phyloP scores from a whole-genome alignment of 1,140 invertebrate genomes.

The Neodiprion fabricii region DNA sequence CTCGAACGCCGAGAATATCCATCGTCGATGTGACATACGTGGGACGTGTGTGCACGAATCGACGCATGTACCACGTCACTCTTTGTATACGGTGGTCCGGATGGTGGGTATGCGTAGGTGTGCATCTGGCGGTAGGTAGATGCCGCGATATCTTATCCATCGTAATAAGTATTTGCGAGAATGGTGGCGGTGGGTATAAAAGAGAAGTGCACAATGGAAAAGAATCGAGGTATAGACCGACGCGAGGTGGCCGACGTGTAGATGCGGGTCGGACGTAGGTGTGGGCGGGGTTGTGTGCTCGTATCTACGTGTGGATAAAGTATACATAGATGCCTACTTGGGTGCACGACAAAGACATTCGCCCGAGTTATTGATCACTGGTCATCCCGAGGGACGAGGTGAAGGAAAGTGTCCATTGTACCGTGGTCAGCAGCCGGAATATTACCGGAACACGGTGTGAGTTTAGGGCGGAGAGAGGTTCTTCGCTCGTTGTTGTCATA shows the following conservation, averaged over 20 bases:
- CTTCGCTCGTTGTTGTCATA: not conserved
- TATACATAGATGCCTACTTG: not conserved
- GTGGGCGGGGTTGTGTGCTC: too few species aligned
- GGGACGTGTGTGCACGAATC: not conserved
- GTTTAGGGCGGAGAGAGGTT: not conserved
- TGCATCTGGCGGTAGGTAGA: not conserved
- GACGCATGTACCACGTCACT: not conserved
- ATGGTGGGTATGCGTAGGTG: not conserved
- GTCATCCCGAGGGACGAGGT: conserved; percentile 18
- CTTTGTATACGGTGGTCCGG: not conserved
- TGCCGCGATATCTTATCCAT: not conserved
- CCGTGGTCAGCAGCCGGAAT: conserved; percentile 32
- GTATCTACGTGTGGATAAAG: not conserved
- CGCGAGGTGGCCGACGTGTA: not conserved
- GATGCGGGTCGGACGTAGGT: not conserved
- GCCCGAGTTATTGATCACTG: conserved; percentile 34
- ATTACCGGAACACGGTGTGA: conserved; percentile 22
- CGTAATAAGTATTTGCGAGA: conserved; percentile 7
- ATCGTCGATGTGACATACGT: too few species aligned
- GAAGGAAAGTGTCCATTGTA: conserved; percentile 32
- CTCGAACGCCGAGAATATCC: not conserved
- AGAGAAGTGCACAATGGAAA: conserved; percentile 9
- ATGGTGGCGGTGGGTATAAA: conserved; percentile 12
- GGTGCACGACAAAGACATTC: conserved; percentile 24
- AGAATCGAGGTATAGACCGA: not conserved